Evolutionary conservation across 2,113 vertebrate genomes (phyloP), one percentile per base, ranked within the genome.

Genomic region (Ictalurus punctatus): DNA sequence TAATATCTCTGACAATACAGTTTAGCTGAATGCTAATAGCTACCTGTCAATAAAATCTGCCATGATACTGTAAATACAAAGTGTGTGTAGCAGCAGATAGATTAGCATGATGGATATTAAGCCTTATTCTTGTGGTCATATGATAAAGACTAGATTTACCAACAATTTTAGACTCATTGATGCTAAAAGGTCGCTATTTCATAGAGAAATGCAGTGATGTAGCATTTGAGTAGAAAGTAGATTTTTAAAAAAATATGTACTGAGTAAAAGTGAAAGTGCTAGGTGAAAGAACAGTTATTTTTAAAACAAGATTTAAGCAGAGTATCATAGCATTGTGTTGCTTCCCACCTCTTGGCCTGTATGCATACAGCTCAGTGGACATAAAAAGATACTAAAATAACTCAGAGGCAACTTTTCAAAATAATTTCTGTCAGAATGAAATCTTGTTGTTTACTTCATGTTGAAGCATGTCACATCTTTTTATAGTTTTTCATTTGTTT

Each of bases 401-500:
- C 80, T 59, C 17, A 16, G 25, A 52, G 27, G 52, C 14, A 34
- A 58, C n/a, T 10, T 82, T 56, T 56, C 80, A 37, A 37, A 61
- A 83, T 61, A 21, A 37, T 59, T 80, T 83, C 30, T 61, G 27
- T 14, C 23, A 27, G 2, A 37, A 74, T 83, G 16, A 79, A 78
- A 65, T 56, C 10, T 59, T 19, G 2, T 34, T 85, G 56, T 65
- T 65, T 61, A 56, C 48, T 84, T 69, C 87, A 56, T 85, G 88
- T 85, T 2, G 37, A 69, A 85, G 73, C 88, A 85, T 44, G 87
- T 54, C 25, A 4, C 44, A 21, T 80, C 61, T 80, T 63, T 69
- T 85, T 85, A 63, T 58, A 65, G 69, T 10, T 44, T 61, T 80
- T 85, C 79, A 8, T 65, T 83, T 86, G 34, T 86, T 79, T 86